Percentiles rank a stretch among this genome's conserved stretches.
Evolutionary conservation across 92 coral and sea anemone genomes (phyloP).

Genomic region (Zoanthus sansibaricus): DNA sequence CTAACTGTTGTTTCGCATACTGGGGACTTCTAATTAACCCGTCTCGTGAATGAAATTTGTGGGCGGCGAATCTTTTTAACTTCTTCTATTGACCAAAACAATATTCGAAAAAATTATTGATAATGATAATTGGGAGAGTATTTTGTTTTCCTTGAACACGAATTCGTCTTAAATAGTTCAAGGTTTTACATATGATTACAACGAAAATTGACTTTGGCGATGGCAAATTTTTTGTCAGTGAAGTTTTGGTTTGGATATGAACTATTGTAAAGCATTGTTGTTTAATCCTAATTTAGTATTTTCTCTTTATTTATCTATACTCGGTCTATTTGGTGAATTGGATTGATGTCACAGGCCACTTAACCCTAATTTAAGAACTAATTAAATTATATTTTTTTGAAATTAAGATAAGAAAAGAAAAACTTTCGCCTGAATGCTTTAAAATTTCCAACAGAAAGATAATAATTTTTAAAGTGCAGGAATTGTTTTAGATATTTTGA

Average conservation of each 20-base stretch:
- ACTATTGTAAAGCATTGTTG: too few relatives aligned
- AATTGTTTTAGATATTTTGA: too few relatives aligned
- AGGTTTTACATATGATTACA: background rate
- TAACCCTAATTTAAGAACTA: too few relatives aligned
- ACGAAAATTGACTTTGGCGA: background rate
- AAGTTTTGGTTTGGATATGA: background rate
- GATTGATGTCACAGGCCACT: too few relatives aligned
- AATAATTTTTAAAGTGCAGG: too few relatives aligned
- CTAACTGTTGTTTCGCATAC: background rate
- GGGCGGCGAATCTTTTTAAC: background rate
- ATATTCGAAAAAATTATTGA: background rate
- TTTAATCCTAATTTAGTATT: too few relatives aligned
- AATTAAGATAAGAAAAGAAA: too few relatives aligned
- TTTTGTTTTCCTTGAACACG: background rate
- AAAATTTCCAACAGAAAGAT: too few relatives aligned
- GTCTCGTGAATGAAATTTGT: background rate
- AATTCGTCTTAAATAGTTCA: background rate
- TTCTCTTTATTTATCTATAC: too few relatives aligned
- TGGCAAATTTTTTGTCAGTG: background rate
- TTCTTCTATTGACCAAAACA: background rate
- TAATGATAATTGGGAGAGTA: background rate
- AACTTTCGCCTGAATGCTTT: too few relatives aligned
- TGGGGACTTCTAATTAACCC: background rate
- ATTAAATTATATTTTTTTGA: too few relatives aligned
- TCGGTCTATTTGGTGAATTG: too few relatives aligned